These are phyloP conservation scores for Drosophila parabipectinata DNA, from an alignment of 1,140 invertebrate species.

Conservation along the genomic window DNA sequence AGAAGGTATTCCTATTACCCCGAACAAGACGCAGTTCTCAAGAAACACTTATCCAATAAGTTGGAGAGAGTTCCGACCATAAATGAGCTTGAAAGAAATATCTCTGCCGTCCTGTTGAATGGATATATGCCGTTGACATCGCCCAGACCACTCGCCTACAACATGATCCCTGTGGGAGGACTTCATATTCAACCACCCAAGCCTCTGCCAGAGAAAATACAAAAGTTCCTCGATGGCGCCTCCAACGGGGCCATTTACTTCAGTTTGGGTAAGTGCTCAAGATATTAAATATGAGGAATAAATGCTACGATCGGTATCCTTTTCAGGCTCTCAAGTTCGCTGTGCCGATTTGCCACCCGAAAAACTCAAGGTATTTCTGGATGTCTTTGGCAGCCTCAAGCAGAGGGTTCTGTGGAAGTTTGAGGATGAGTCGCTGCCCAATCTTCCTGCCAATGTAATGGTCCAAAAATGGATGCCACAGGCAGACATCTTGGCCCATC, in stretches of 20 bases:
- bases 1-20: conserved; percentile 64
- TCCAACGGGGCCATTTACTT: conserved; percentile 86
- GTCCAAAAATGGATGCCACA: conserved; percentile 88
- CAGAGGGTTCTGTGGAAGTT: conserved; percentile 88
- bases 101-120: conserved; percentile 85
- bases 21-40: conserved; percentile 66
- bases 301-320: not conserved
- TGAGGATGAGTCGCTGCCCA: conserved; percentile 84
- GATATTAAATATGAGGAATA: not conserved
- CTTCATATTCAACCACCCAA: conserved; percentile 84
- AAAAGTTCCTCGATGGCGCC: conserved; percentile 83
- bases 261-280: conserved; percentile 15
- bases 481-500: conserved; percentile 87
- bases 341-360: conserved; percentile 80
- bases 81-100: conserved; percentile 84
- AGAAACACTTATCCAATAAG: conserved; percentile 64
- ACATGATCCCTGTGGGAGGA: conserved; percentile 85
- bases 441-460: conserved; percentile 86
- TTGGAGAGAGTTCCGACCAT: conserved; percentile 72
- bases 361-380: conserved; percentile 84
- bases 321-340: conserved; percentile 66
- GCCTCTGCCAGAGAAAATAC: conserved; percentile 71
- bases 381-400: conserved; percentile 85
- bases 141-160: conserved; percentile 83
- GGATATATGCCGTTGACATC: conserved; percentile 84